Evolutionary conservation across 2,113 vertebrate species (phyloP).

Genomic region (Acinonyx jubatus): DNA sequence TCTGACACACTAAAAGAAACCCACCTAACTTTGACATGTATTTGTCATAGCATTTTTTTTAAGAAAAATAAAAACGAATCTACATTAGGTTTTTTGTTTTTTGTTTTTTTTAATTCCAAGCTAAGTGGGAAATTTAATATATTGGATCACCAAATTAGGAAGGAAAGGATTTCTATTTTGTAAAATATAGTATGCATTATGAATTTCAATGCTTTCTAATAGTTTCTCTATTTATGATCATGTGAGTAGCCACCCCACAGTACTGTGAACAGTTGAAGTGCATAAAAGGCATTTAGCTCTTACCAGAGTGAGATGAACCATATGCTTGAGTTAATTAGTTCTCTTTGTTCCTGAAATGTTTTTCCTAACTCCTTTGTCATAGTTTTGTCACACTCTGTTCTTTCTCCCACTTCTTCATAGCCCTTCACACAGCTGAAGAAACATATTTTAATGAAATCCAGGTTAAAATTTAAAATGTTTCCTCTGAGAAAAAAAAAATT

Average conservation of each 20-base stretch:
- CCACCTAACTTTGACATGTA: neutral
- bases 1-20: neutral
- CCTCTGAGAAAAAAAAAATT: neutral
- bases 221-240: neutral
- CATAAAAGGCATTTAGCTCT: slow-evolving; percentile 58
- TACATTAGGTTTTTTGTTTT: neutral
- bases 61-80: neutral
- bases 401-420: slow-evolving; percentile 49
- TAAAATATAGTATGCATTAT: slow-evolving; percentile 27
- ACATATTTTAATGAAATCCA: slow-evolving; percentile 49
- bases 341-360: slow-evolving; percentile 54
- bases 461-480: slow-evolving; percentile 31
- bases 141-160: neutral
- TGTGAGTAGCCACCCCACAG: slow-evolving; percentile 19
- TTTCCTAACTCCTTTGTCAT: slow-evolving; percentile 63
- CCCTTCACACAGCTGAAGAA: slow-evolving; percentile 57
- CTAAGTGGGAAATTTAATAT: slow-evolving; percentile 25
- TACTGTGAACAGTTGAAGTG: slow-evolving; percentile 16
- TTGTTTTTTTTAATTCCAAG: neutral
- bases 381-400: slow-evolving; percentile 42
- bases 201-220: slow-evolving; percentile 24
- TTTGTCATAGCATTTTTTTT: slow-evolving; percentile 10
- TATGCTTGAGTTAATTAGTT: slow-evolving; percentile 74
- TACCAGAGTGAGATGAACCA: slow-evolving; percentile 68
- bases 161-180: neutral